Evolutionary conservation across 2,113 vertebrate species (phyloP).

Genomic region (Oreochromis spilurus): DNA sequence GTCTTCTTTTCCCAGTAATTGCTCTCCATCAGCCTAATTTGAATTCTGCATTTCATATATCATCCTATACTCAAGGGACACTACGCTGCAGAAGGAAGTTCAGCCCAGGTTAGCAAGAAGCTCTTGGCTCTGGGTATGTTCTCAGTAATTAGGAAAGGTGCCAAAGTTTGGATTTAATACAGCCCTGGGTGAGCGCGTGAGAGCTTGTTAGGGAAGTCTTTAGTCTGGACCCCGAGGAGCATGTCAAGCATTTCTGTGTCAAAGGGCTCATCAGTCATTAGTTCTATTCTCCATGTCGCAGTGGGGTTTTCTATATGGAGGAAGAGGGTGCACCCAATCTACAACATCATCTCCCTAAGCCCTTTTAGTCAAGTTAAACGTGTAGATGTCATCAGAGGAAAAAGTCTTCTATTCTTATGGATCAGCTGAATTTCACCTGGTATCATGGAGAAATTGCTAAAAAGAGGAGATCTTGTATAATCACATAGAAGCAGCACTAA

Average conservation of each 20-base stretch:
- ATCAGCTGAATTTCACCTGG: background rate
- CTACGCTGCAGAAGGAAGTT: constrained; percentile 50
- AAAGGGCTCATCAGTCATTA: constrained; percentile 73
- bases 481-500: background rate
- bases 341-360: constrained; percentile 38
- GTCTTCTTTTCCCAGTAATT: constrained; percentile 58
- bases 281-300: constrained; percentile 37
- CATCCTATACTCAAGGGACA: constrained; percentile 59
- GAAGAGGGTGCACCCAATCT: constrained; percentile 7
- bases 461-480: background rate
- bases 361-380: background rate
- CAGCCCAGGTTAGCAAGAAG: constrained; percentile 59
- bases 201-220: constrained; percentile 72
- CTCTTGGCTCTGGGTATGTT: constrained; percentile 58
- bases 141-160: constrained; percentile 73
- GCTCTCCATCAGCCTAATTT: constrained; percentile 68
- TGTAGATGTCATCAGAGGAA: constrained; percentile 7
- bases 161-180: constrained; percentile 73
- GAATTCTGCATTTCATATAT: constrained; percentile 71
- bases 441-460: background rate
- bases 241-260: constrained; percentile 67
- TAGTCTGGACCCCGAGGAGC: constrained; percentile 61
- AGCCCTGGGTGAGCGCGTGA: constrained; percentile 51
- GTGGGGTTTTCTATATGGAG: constrained; percentile 25
- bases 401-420: background rate